A percentile compares a stretch with the other conserved stretches of the same genome.
These are phyloP conservation scores for Ambastaia sidthimunki DNA, from an alignment of 2,797 vertebrate genomes.

Conservation along the genomic window DNA sequence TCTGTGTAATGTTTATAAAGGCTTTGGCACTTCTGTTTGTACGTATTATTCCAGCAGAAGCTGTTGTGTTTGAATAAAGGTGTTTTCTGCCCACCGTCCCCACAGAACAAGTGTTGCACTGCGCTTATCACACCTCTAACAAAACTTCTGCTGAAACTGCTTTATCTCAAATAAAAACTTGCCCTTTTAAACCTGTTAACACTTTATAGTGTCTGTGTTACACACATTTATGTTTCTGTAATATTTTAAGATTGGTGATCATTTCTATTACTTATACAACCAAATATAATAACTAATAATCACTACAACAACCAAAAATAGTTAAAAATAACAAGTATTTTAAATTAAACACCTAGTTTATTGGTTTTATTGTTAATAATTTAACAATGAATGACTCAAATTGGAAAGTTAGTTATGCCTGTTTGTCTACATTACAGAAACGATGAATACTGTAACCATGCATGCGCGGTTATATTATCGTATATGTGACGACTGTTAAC, in stretches of 20 bases:
- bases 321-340: no score
- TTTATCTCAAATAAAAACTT: neutral
- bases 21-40: neutral
- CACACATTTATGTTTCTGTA: no score
- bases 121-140: constrained; percentile 8
- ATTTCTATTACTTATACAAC: no score
- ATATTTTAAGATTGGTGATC: no score
- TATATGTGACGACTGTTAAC: neutral
- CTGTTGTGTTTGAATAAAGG: constrained; percentile 6
- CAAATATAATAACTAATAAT: no score
- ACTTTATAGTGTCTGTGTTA: no score
- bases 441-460: neutral
- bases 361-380: no score
- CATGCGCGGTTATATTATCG: neutral
- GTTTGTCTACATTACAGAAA: neutral
- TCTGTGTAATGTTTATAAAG: neutral
- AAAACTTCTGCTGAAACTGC: constrained; percentile 7
- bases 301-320: no score
- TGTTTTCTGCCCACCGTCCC: neutral
- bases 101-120: constrained; percentile 14
- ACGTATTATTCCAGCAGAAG: neutral
- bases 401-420: neutral
- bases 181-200: no score
- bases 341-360: no score
- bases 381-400: no score